These are phyloP conservation scores for Trogon surrucura DNA, from an alignment of 2,113 vertebrate genomes.

Conservation along the genomic window DNA sequence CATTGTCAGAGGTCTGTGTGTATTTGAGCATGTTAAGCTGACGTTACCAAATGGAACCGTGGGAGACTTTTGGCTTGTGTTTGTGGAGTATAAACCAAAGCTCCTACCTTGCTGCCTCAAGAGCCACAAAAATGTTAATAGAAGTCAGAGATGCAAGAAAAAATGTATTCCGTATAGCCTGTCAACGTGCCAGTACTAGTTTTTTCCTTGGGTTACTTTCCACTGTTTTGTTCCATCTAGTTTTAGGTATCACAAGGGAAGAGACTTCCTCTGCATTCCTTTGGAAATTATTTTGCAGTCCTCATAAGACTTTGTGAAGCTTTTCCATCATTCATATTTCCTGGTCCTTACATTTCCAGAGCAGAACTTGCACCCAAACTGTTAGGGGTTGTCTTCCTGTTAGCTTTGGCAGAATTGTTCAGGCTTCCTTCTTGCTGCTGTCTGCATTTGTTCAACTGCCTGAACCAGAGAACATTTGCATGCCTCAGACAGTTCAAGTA, in stretches of 20 bases:
- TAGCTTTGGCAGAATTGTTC: neutral
- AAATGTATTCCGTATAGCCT: neutral
- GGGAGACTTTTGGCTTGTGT: slow-evolving; percentile 46
- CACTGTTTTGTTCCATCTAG: neutral
- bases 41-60: slow-evolving; percentile 32
- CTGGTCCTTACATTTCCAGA: neutral
- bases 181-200: neutral
- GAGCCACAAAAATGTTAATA: slow-evolving; percentile 43
- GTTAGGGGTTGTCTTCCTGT: neutral
- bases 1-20: slow-evolving; percentile 43
- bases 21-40: slow-evolving; percentile 39
- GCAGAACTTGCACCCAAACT: neutral
- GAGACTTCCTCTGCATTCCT: neutral
- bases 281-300: slow-evolving; percentile 35
- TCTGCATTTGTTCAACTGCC: neutral
- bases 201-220: slow-evolving; percentile 3
- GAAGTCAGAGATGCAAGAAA: slow-evolving; percentile 28
- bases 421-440: neutral
- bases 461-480: neutral
- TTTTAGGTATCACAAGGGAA: neutral
- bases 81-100: slow-evolving; percentile 17
- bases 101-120: slow-evolving; percentile 36
- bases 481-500: neutral
- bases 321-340: neutral
- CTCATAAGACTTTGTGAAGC: neutral